Conservation (phyloP, 2,113 vertebrate genomes). For the Acanthisitta chloris region DNA sequence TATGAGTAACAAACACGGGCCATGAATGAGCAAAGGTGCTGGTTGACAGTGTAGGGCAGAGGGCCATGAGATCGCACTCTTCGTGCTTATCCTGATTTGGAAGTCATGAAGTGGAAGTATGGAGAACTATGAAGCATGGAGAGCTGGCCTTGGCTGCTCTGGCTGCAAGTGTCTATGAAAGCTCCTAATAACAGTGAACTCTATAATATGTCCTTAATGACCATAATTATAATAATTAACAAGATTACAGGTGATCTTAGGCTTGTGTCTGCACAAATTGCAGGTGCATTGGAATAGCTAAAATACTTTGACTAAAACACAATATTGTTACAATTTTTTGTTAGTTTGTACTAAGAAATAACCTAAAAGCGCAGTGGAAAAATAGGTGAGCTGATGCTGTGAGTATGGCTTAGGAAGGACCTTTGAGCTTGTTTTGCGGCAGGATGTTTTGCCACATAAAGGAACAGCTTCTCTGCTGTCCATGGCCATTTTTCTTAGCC, state of each 20-base stretch:
- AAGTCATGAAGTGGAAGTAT: neutral
- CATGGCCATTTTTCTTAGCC: neutral
- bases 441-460: neutral
- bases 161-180: neutral
- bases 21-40: neutral
- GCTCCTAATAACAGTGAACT: neutral
- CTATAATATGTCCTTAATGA: neutral
- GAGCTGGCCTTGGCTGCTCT: neutral
- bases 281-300: neutral
- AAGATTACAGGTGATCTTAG: neutral
- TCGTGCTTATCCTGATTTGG: neutral
- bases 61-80: accelerated
- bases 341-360: neutral
- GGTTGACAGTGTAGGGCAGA: neutral
- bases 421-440: neutral
- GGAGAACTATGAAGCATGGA: neutral
- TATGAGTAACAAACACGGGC: neutral
- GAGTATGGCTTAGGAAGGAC: neutral
- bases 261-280: neutral
- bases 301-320: neutral
- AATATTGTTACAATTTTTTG: no score
- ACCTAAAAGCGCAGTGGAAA: neutral
- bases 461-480: constrained; percentile 13
- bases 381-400: neutral
- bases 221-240: neutral